Base-by-base conservation (phyloP, 2,113 vertebrate species). In the Pterophyllum scalare region DNA sequence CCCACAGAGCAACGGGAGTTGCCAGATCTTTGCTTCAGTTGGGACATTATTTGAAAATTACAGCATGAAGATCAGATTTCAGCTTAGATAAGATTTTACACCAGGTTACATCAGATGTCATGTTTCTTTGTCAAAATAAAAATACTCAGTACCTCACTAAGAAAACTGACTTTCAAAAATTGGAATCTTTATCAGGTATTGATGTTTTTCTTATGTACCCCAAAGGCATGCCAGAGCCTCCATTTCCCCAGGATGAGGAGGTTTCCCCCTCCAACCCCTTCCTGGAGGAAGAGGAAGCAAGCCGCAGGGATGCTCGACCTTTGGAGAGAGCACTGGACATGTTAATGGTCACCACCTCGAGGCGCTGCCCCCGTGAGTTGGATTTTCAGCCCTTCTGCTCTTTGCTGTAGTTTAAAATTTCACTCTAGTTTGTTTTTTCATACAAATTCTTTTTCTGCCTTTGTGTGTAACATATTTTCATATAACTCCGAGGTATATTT, bases 261-360 rank as follows among this genome's bases (percentile, higher is more conserved):
- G 97, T 99, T 17, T 98, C 97, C 0, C 98, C 98, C 28, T 98
- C 98, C 2, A 99, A 99, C 89, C 98, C 98, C 0, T 99, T 99
- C 91, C 87, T 99, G 91, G 98, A 99, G 80, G 98, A 98, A 75
- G 98, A 99, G 31, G 98, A 97, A 84, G 84, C 91, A 40, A 94
- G 95, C 58, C 98, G 97, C 92, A 97, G 98, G 83, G 98, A 98
- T 35, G 97, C 97, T 1, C 95, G 95, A 40, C 94, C 97, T 57
- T 89, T 98, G 0, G 98, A 99, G 89, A 92, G 97, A 84, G 98
- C 98, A 0, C 95, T 98, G 52, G 98, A 99, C 72, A 96, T 98
- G 94, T 96, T 99, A 46, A 99, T 98, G 97, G 96, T 96, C 89
- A 96, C 96, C 79, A 99, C 98, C 1, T 99, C 98, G 0, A 96